These are phyloP conservation scores for Sebastes hubbsi DNA, from an alignment of 2,797 vertebrate species.

Conservation along the genomic window DNA sequence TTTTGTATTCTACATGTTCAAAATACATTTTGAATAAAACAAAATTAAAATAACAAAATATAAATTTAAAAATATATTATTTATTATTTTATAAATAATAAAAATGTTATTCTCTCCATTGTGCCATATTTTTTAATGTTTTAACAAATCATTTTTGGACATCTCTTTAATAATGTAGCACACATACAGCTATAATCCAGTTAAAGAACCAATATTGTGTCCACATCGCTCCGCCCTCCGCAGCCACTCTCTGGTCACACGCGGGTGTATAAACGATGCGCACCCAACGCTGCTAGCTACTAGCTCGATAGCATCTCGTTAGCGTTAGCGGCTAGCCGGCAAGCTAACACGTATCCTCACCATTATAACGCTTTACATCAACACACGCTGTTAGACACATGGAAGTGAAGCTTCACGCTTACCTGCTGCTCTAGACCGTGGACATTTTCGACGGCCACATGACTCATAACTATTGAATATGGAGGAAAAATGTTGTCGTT, in stretches of 20 bases:
- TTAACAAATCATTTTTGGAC: rapidly evolving
- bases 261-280: slow-evolving; percentile 23
- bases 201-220: rapidly evolving
- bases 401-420: slow-evolving; percentile 53
- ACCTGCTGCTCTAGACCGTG: slow-evolving; percentile 99
- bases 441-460: slow-evolving; percentile 98
- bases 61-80: too few relatives aligned
- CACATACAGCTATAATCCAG: not conserved
- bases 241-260: not conserved
- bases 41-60: too few relatives aligned
- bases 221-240: not conserved
- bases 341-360: slow-evolving; percentile 51
- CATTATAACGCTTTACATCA: slow-evolving; percentile 7
- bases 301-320: slow-evolving; percentile 59
- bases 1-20: too few relatives aligned
- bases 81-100: too few relatives aligned
- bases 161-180: rapidly evolving
- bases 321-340: slow-evolving; percentile 61
- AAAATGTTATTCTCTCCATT: too few relatives aligned
- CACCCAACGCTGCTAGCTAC: slow-evolving; percentile 54
- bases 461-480: slow-evolving; percentile 98
- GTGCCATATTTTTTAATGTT: too few relatives aligned
- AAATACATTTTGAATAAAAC: too few relatives aligned
- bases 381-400: not conserved
- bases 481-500: slow-evolving; percentile 82